A percentile compares a stretch with the other conserved stretches of the same genome.
These are phyloP conservation scores for Thinocorus orbignyianus DNA, from an alignment of 2,113 vertebrate genomes.

Conservation along the genomic window DNA sequence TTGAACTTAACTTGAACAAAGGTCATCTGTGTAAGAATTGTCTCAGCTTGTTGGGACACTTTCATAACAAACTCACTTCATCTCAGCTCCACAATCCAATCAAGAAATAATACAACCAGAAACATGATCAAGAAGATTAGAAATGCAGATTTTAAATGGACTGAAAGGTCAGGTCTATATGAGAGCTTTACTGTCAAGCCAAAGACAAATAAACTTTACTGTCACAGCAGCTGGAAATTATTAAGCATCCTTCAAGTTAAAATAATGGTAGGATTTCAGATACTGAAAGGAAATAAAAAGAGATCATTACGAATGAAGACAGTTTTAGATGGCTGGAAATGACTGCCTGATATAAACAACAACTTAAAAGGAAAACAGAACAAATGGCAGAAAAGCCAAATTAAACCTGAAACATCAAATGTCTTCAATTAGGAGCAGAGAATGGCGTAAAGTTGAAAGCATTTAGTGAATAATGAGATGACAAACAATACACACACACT, in stretches of 20 bases:
- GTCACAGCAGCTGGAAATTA: not conserved
- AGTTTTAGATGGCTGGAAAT: not conserved
- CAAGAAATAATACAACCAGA: not conserved
- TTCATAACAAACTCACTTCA: not conserved
- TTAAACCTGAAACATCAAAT: not conserved
- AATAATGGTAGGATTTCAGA: not conserved
- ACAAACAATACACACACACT: not conserved
- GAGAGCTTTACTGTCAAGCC: not conserved
- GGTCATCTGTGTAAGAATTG: not conserved
- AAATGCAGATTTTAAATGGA: not conserved
- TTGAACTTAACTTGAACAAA: not conserved
- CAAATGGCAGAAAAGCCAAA: not conserved
- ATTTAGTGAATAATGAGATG: not conserved
- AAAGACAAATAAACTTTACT: not conserved
- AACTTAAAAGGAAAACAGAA: not conserved
- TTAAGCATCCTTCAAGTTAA: not conserved
- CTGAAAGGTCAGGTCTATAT: not conserved
- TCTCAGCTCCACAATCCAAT: not conserved
- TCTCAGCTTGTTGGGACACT: not conserved
- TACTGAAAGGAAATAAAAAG: not conserved
- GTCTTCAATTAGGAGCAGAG: not conserved
- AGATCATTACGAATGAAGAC: not conserved
- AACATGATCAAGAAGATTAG: not conserved
- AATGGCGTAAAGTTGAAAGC: not conserved
- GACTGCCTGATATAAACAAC: not conserved